Evolutionary conservation across 2,888 invertebrate species (phyloP), one percentile per base, ranked within the genome.

Genomic region (Hedya salicella): DNA sequence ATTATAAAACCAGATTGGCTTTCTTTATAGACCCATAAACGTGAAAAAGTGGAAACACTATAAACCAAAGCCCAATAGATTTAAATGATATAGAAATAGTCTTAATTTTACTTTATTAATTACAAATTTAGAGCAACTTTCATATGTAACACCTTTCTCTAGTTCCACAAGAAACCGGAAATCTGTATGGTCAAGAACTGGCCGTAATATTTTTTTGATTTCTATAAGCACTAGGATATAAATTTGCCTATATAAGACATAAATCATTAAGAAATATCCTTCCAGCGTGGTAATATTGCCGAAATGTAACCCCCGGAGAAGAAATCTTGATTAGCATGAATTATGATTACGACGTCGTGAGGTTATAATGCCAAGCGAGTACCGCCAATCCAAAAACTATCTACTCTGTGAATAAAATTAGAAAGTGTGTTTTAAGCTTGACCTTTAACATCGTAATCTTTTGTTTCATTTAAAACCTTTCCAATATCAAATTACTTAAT

Each of bases 361-460:
- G 42, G 64, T 46, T 59, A 65, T 53, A 54, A 60, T 48, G 65
- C 19, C 19, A 30, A 59, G 44, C 59, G 62, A 44, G 30, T 25
- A 50, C 30, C 17, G 36, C 52, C 40, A 40, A 40, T 60, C 21
- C 30, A 60, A 66, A 56, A 46, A 66, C 60, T 57, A 50, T 36
- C n/a, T 25, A 25, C 25, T 25, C 52, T 57, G 65, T 66, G 52
- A 66, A 60, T 60, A 66, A 60, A 66, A 66, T 60, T 53, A 66
- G 65, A 66, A 66, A 66, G 65, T 48, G 53, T 40, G 48, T 60
- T 30, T 65, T 65, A 53, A 59, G 46, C 48, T 60, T 54, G 60
- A 66, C 60, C 60, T 66, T 66, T 60, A 66, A 53, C 59, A 46
- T 60, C 53, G 65, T 60, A 60, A 66, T 66, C 65, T 66, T 60